Percentiles rank a stretch among this genome's conserved stretches.
Conservation (phyloP, 2,113 vertebrate genomes). For the Oryzias javanicus region DNA sequence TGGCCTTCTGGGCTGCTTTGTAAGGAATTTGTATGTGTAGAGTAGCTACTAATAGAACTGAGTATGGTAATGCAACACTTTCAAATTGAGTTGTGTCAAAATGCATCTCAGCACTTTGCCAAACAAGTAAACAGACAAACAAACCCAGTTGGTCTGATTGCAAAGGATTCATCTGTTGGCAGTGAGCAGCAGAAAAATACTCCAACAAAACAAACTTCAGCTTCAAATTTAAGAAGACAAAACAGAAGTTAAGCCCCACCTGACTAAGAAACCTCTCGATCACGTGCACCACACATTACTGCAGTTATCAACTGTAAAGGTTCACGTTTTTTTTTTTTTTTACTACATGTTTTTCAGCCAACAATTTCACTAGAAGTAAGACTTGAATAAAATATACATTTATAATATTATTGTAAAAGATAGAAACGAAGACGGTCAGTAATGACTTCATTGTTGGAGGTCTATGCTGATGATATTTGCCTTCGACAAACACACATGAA, state of each 20-base stretch:
- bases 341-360: too few species aligned
- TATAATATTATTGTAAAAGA: too few species aligned
- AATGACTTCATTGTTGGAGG: too few species aligned
- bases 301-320: too few species aligned
- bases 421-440: too few species aligned
- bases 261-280: background rate
- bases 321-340: too few species aligned
- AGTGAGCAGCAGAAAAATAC: background rate
- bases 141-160: conserved; percentile 14
- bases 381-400: too few species aligned
- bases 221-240: background rate
- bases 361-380: too few species aligned
- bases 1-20: background rate
- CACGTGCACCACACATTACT: background rate
- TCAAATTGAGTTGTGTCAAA: conserved; percentile 8
- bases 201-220: conserved; percentile 8
- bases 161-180: background rate
- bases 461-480: too few species aligned
- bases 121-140: conserved; percentile 9
- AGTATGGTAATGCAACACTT: background rate
- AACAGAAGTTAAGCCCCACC: conserved; percentile 2
- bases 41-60: background rate
- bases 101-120: background rate
- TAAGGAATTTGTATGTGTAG: background rate
- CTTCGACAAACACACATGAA: too few species aligned